Evolutionary conservation across 2,888 invertebrate genomes (phyloP), one percentile per base, ranked within the genome.

Genomic region (Caenorhabditis sp.): DNA sequence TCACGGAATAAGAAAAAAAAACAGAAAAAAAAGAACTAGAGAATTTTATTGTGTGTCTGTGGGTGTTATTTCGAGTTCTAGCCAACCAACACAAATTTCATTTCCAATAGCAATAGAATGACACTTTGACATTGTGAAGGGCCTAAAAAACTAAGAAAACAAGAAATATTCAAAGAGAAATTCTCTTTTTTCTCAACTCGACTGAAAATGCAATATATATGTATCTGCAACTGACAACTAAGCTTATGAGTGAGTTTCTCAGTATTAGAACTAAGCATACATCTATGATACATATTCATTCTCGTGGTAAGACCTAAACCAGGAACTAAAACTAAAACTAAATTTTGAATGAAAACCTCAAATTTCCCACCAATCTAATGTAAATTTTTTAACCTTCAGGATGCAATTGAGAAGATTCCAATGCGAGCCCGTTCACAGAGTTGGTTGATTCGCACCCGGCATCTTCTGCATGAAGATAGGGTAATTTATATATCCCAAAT

Each of bases 341-440:
- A n/a, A n/a, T n/a, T n/a, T n/a, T n/a, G n/a, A n/a, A n/a, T n/a
- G n/a, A n/a, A n/a, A n/a, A n/a, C n/a, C n/a, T 32, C 32, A 32
- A 6, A 32, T 32, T 32, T 32, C 32, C 9, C 9, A 6, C 32
- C 32, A 32, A 6, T 32, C 32, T 32, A 6, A 6, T 32, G 9
- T 9, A 32, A 6, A 9, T 32, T 32, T 4, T 9, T 32, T 32
- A 9, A 32, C 9, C n/a, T 91, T 77, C 77, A 91, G 91, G 91
- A 91, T 84, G 88, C 88, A 15, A 87, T 91, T 79, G 91, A 91
- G 72, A 90, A 89, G 79, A 91, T 91, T 44, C 91, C 91, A 50
- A 90, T 91, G 78, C 83, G 91, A 47, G 91, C 91, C 3, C 74
- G 91, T 50, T 90, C 90, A 22, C 90, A 91, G 68, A 89, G 89